These are phyloP conservation scores for Drosophila hamatofila DNA, from an alignment of 2,888 invertebrate genomes.

Conservation along the genomic window DNA sequence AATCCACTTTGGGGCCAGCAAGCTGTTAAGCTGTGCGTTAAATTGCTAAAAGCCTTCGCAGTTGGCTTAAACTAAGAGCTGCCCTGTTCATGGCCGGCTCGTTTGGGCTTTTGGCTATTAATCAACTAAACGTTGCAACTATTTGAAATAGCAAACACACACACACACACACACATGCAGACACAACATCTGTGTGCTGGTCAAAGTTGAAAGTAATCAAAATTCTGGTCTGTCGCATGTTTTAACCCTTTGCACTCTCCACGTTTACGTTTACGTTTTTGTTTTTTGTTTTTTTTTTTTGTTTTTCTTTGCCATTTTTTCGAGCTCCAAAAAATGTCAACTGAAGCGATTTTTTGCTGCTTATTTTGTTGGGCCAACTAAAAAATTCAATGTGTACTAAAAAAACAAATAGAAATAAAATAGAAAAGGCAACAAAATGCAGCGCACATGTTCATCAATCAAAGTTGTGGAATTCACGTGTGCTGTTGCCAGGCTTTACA, in stretches of 20 bases:
- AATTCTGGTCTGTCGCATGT: slow-evolving; percentile 56
- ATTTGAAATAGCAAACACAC: slow-evolving; percentile 63
- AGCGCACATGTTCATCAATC: slow-evolving; percentile 77
- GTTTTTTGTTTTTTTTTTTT: slow-evolving; percentile 12
- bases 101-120: slow-evolving; percentile 65
- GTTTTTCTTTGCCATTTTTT: slow-evolving; percentile 7
- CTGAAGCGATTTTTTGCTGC: slow-evolving; percentile 44
- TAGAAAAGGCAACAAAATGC: slow-evolving; percentile 38
- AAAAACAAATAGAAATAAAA: slow-evolving; percentile 3
- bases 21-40: slow-evolving; percentile 80
- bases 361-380: slow-evolving; percentile 34
- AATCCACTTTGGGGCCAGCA: slow-evolving; percentile 19
- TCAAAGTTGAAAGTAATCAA: slow-evolving; percentile 76
- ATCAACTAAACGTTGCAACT: slow-evolving; percentile 79
- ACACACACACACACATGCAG: slow-evolving; percentile 6
- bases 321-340: slow-evolving; percentile 63
- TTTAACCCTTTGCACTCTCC: slow-evolving; percentile 43
- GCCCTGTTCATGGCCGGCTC: slow-evolving; percentile 8
- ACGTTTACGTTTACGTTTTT: slow-evolving; percentile 3
- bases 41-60: slow-evolving; percentile 76
- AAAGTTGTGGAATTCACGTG: slow-evolving; percentile 51
- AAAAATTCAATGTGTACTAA: slow-evolving; percentile 60
- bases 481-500: slow-evolving; percentile 28
- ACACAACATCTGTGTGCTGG: slow-evolving; percentile 27
- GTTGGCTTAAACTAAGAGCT: slow-evolving; percentile 75